Conservation (phyloP, 2,888 invertebrate genomes). For the Megalurothrips usitatus region DNA sequence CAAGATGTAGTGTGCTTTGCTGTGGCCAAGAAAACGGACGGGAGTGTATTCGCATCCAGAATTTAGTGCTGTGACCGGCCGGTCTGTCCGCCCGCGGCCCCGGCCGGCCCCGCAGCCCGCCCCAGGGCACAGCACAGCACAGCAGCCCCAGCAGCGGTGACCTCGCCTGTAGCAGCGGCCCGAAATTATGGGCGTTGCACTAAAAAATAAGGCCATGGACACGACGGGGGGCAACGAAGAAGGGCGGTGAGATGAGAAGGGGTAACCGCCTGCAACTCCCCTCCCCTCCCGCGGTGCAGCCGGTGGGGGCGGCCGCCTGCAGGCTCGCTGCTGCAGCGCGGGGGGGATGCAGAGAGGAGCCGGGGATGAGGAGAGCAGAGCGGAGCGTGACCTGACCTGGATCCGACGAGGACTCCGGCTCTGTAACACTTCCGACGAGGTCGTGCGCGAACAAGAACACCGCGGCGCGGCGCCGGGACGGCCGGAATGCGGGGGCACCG, state of each 20-base stretch:
- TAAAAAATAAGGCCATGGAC: not conserved
- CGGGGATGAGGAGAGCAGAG: not conserved
- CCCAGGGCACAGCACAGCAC: not conserved
- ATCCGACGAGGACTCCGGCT: not conserved
- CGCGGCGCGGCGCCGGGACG: not conserved
- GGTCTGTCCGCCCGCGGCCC: too few species aligned
- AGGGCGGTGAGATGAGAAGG: not conserved
- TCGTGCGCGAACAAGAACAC: not conserved
- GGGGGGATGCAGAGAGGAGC: not conserved
- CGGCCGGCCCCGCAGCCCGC: not conserved
- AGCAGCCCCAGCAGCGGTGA: too few species aligned
- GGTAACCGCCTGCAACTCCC: not conserved
- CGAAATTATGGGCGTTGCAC: not conserved
- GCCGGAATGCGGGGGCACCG: not conserved
- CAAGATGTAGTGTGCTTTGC: too few species aligned
- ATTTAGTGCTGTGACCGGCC: too few species aligned
- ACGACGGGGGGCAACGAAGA: not conserved
- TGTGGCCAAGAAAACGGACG: too few species aligned
- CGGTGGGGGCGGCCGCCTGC: too few species aligned
- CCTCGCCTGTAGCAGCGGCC: not conserved
- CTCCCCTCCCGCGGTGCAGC: too few species aligned
- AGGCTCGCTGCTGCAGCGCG: not conserved
- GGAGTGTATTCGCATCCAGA: too few species aligned
- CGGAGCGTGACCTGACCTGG: conserved; percentile 7
- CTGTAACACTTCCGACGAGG: not conserved